Evolutionary conservation across 2,113 vertebrate species (phyloP), one percentile per base, ranked within the genome.

Genomic region (Epinephelus cyanopodus): DNA sequence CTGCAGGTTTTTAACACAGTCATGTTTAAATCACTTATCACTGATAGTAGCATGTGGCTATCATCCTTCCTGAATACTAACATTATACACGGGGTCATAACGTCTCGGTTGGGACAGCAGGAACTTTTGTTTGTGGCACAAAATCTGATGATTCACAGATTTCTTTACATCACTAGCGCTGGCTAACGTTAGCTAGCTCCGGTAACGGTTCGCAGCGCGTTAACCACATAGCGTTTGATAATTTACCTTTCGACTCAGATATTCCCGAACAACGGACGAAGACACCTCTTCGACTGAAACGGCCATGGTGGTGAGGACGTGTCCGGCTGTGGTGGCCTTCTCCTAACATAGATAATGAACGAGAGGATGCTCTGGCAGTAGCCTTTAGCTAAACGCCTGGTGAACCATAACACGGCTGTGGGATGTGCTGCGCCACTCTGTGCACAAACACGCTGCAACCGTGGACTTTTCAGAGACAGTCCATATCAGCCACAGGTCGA

Each of bases 191-290:
- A 58, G 56, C 47, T 56, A 25, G 53, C 70, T 48, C 9, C 12
- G 27, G 23, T 67, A 37, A 17, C 18, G 1, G 7, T 48, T 19
- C 23, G 11, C 8, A 53, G 29, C 21, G 10, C 62, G 19, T 66
- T 69, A 6, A 7, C 18, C 9, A 42, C 23, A 4, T 10, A 17
- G 2, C 33, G 6, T 62, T 21, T 42, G 39, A 57, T 19, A 8
- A 84, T 87, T 86, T 65, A 96, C 98, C 97, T 99, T 99, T 83
- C 96, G 95, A 84, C 95, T 97, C 82, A 99, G 96, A 87, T 97
- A 99, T 86, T 99, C 98, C 78, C 98, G 93, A 61, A 99, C 96
- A 77, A 99, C 93, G 0, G 98, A 97, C 15, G 97, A 96, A 37
- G 98, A 96, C 77, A 97, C 96, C 73, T 97, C 97, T 88, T 97